Evolutionary conservation across 2,888 invertebrate genomes (phyloP).

Genomic region (Liopterus haemorrhoidalis): DNA sequence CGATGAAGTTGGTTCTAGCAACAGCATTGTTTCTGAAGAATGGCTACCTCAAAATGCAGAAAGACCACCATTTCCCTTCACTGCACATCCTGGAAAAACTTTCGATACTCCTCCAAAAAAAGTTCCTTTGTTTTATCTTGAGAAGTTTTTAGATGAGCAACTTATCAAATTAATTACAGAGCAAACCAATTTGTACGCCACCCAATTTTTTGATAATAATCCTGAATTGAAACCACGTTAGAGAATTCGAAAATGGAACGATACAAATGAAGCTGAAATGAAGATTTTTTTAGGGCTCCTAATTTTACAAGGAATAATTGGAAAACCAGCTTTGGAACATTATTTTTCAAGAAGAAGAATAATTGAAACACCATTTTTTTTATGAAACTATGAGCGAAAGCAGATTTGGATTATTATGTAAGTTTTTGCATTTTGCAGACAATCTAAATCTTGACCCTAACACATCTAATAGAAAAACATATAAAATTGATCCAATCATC

Average conservation of each 20-base stretch:
- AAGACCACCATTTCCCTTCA: slow-evolving; percentile 32
- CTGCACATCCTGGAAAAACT: slow-evolving; percentile 30
- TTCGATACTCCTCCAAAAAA: slow-evolving; percentile 30
- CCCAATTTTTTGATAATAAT: slow-evolving; percentile 26
- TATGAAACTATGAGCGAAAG: slow-evolving; percentile 28
- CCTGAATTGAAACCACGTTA: slow-evolving; percentile 27
- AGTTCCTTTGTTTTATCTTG: slow-evolving; percentile 30
- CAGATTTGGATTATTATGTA: slow-evolving; percentile 29
- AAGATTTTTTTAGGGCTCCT: too few species aligned
- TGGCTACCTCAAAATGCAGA: slow-evolving; percentile 29
- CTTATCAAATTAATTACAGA: too few species aligned
- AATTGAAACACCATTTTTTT: slow-evolving; percentile 28
- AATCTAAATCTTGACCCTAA: too few species aligned
- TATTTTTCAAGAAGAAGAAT: slow-evolving; percentile 27
- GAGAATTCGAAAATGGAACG: too few species aligned
- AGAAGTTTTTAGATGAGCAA: slow-evolving; percentile 29
- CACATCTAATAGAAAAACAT: slow-evolving; percentile 27
- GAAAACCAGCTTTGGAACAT: too few species aligned
- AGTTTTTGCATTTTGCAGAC: too few species aligned
- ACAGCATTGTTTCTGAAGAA: slow-evolving; percentile 29
- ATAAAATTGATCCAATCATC: slow-evolving; percentile 29
- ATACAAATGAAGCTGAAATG: too few species aligned
- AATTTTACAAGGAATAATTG: too few species aligned
- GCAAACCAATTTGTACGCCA: slow-evolving; percentile 24
- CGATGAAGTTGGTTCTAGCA: slow-evolving; percentile 29